Evolutionary conservation across 2,888 invertebrate genomes (phyloP), one percentile per base, ranked within the genome.

Genomic region (Scaptomyza cyrtandrae): DNA sequence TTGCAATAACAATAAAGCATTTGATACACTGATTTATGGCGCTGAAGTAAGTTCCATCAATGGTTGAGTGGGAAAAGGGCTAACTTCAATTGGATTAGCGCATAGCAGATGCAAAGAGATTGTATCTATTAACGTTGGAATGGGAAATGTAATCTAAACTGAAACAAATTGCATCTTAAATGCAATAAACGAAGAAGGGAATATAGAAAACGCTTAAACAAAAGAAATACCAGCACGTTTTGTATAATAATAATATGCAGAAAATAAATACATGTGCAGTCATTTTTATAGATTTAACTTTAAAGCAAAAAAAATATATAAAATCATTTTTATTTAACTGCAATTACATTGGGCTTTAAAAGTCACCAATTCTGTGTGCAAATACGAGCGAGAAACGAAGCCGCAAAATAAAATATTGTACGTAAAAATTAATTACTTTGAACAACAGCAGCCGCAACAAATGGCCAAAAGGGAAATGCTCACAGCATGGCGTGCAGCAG

Each of bases 1-100:
- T 44, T 66, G 62, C 81, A 86, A 86, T 84, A 88, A 85, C 83
- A 87, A 82, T 73, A 63, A 72, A 75, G 83, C 80, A 82, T 77
- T 84, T 84, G 67, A 63, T 67, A 85, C 63, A 54, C 83, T 84
- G 86, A 84, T 88, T 84, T 84, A 81, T 83, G 61, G 79, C 63
- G 60, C 61, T 46, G 16, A 33, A 14, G 39, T 48, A 16, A 19
- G 37, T 9, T 2, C 43, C 69, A 64, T 55, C 67, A 63, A 68
- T 74, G 50, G 67, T 49, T 52, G 44, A 33, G 54, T 56, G 35
- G 52, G 45, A 67, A 81, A 82, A 71, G 83, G 72, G 71, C 71
- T 16, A 14, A 10, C 4, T 79, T 65, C 69, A 72, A 75, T 68
- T 74, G 58, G 80, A 82, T 86, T 67, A 69, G 68, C 75, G 67